Evolutionary conservation across 2,113 vertebrate genomes (phyloP), one percentile per base, ranked within the genome.

Genomic region (Coracopsis vasa): DNA sequence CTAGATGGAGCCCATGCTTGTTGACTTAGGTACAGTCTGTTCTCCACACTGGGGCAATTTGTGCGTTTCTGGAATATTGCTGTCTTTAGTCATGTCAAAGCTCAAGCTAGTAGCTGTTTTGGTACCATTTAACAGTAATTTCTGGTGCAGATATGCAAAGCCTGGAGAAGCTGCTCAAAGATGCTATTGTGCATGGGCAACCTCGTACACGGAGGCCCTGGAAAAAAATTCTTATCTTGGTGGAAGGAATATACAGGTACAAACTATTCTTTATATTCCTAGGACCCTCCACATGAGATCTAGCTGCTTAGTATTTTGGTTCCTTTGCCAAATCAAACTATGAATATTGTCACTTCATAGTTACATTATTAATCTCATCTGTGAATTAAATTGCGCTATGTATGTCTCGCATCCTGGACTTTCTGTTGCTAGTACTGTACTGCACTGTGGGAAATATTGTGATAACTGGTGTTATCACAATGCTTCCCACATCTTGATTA

Each of bases 211-310:
- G 99, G 97, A 98, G 99, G 66, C 99, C 99, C 64, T 99, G 99
- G 99, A 99, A 99, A 98, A 99, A 99, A 97, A 99, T 99, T 88
- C 99, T 99, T 67, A 99, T 99, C 37, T 95, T 99, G 58, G 99
- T 99, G 84, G 99, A 99, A 97, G 99, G 99, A 75, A 99, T 99
- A 91, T 99, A 99, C 98, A 99, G 99, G 99, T 99, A 98, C 87
- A 94, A 72, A 82, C 61, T 96, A 66, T 90, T 91, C 64, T 82
- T 93, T 95, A 18, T 80, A 50, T 93, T 95, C 79, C 35, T 80
- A 92, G 94, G 48, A 64, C 47, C 31, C 81, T 95, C 79, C 72
- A 90, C 54, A 6, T 92, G 77, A 71, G 85, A 80, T 90, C 82
- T 82, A 86, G 29, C 75, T 94, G 67, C 72, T 78, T 91, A 71